Evolutionary conservation across 2,888 invertebrate species (phyloP).

Genomic region (Aspidapion aeneum): DNA sequence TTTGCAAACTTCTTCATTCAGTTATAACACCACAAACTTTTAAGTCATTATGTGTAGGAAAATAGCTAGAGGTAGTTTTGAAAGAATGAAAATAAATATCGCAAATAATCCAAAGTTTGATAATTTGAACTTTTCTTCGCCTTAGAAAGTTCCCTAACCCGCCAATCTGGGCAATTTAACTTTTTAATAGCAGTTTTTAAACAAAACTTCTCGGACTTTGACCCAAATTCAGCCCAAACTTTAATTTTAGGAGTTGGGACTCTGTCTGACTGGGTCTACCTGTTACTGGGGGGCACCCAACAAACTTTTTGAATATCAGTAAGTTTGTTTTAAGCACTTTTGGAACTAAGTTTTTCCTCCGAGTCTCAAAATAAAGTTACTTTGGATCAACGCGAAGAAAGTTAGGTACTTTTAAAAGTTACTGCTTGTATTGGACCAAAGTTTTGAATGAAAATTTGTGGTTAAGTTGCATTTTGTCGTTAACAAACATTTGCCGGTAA

Average conservation of each 20-base stretch:
- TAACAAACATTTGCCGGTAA: too few species aligned
- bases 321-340: constrained; percentile 22
- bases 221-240: constrained; percentile 36
- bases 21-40: not conserved
- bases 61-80: constrained; percentile 23
- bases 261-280: constrained; percentile 25
- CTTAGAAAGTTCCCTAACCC: constrained; percentile 34
- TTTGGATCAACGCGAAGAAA: not conserved
- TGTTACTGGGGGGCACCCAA: constrained; percentile 26
- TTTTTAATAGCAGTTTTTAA: constrained; percentile 41
- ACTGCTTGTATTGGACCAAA: not conserved
- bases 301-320: constrained; percentile 25
- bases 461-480: too few species aligned
- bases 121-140: constrained; percentile 35
- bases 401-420: not conserved
- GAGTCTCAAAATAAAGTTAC: not conserved
- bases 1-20: not conserved
- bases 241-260: constrained; percentile 30
- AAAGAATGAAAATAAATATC: constrained; percentile 32
- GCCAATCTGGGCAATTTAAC: constrained; percentile 36
- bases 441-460: not conserved
- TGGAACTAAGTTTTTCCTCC: not conserved
- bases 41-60: not conserved
- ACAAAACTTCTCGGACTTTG: constrained; percentile 38
- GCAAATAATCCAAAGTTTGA: constrained; percentile 38